These are phyloP conservation scores for Hydroisotoma schaefferi DNA, from an alignment of 2,888 invertebrate genomes.

Conservation along the genomic window DNA sequence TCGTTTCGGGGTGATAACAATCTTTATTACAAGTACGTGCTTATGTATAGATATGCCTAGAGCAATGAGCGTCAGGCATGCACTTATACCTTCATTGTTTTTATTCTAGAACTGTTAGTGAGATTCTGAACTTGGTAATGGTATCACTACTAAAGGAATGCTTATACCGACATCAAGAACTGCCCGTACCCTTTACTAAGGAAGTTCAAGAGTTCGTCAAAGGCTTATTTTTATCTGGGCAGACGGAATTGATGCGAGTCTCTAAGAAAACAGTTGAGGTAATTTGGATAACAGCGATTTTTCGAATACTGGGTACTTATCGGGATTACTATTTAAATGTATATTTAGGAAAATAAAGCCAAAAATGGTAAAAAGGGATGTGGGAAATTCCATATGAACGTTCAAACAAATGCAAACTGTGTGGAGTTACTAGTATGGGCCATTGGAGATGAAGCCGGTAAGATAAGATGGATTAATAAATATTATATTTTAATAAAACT, in stretches of 20 bases:
- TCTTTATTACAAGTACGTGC: conserved; percentile 39
- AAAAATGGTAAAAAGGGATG: conserved; percentile 31
- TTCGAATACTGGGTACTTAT: neutral
- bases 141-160: conserved; percentile 82
- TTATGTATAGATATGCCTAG: no score
- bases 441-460: conserved; percentile 92
- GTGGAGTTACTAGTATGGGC: conserved; percentile 98
- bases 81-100: no score
- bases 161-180: conserved; percentile 81
- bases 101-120: conserved; percentile 87
- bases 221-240: conserved; percentile 84
- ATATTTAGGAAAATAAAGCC: conserved; percentile 2
- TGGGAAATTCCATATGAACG: conserved; percentile 82
- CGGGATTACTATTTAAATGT: neutral
- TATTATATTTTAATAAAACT: neutral
- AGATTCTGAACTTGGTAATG: conserved; percentile 88
- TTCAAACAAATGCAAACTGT: conserved; percentile 95
- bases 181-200: conserved; percentile 84
- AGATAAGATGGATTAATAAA: neutral
- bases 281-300: neutral
- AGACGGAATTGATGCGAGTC: conserved; percentile 69
- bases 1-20: conserved; percentile 40
- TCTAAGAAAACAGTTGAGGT: conserved; percentile 37
- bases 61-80: no score
- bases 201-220: conserved; percentile 89